phyloP scores from a whole-genome alignment of 2,113 vertebrate genomes.

The Triplophysa tibetana region DNA sequence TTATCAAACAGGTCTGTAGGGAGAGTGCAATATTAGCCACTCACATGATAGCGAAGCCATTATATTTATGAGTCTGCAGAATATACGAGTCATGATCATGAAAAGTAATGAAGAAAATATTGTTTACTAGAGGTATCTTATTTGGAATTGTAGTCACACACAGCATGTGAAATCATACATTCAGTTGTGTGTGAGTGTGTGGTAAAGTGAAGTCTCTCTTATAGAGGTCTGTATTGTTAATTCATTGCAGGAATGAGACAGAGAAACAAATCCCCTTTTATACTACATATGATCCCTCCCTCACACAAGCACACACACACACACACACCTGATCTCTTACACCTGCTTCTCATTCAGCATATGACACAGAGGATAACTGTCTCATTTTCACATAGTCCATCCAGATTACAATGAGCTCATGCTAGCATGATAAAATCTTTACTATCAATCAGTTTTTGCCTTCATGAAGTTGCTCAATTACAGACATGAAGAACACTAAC shows the following conservation, averaged over 20 bases:
- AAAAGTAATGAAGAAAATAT: not conserved
- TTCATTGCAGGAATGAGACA: conserved; percentile 58
- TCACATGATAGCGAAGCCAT: too few relatives aligned
- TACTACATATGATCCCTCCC: conserved; percentile 56
- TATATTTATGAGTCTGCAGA: too few relatives aligned
- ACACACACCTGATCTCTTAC: conserved; percentile 43
- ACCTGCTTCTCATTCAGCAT: conserved; percentile 45
- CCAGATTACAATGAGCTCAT: not conserved
- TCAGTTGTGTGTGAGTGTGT: conserved; percentile 40
- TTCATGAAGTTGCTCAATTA: not conserved
- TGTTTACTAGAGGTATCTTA: too few relatives aligned
- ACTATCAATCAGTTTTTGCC: not conserved
- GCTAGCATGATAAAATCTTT: not conserved
- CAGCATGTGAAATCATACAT: not conserved
- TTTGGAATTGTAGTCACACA: not conserved
- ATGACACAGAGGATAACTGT: conserved; percentile 46
- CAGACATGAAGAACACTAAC: not conserved
- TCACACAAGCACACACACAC: conserved; percentile 32
- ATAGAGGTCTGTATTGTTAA: conserved; percentile 72
- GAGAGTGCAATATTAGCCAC: not conserved
- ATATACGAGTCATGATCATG: not conserved
- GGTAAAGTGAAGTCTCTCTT: conserved; percentile 55
- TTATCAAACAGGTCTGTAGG: conserved; percentile 95
- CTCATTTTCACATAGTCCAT: conserved; percentile 24
- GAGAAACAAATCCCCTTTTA: conserved; percentile 68